Evolutionary conservation across 2,888 invertebrate species (phyloP).

Genomic region (Pemphredon lugubris): DNA sequence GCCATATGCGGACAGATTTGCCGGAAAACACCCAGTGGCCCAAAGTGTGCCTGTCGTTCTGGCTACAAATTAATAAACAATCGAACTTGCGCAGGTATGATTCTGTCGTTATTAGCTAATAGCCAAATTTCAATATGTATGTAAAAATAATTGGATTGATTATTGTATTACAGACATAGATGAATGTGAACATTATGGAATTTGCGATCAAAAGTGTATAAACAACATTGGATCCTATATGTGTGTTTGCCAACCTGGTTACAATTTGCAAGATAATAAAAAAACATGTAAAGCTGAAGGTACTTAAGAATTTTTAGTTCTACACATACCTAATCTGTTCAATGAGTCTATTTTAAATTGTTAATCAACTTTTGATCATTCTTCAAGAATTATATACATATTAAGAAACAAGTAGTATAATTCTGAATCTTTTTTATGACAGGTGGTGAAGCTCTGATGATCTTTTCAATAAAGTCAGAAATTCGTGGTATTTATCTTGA

Average conservation of each 20-base stretch:
- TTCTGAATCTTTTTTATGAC: no score
- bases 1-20: constrained; percentile 79
- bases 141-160: not conserved
- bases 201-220: constrained; percentile 87
- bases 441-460: constrained; percentile 86
- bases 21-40: constrained; percentile 82
- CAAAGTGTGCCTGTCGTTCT: constrained; percentile 84
- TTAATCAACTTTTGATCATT: not conserved
- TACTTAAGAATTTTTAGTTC: constrained; percentile 17
- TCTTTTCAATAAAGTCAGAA: constrained; percentile 86
- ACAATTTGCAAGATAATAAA: constrained; percentile 82
- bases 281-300: constrained; percentile 83
- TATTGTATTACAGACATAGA: constrained; percentile 82
- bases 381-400: not conserved
- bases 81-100: constrained; percentile 63
- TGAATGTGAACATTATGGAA: constrained; percentile 85
- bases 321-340: not conserved
- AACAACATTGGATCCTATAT: constrained; percentile 84
- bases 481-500: constrained; percentile 86
- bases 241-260: constrained; percentile 86
- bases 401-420: not conserved
- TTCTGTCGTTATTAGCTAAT: no score
- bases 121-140: not conserved
- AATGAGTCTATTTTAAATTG: not conserved
- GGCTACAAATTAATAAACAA: constrained; percentile 73